Evolutionary conservation across 2,888 invertebrate genomes (phyloP).

Genomic region (Himalopsyche tibetana): DNA sequence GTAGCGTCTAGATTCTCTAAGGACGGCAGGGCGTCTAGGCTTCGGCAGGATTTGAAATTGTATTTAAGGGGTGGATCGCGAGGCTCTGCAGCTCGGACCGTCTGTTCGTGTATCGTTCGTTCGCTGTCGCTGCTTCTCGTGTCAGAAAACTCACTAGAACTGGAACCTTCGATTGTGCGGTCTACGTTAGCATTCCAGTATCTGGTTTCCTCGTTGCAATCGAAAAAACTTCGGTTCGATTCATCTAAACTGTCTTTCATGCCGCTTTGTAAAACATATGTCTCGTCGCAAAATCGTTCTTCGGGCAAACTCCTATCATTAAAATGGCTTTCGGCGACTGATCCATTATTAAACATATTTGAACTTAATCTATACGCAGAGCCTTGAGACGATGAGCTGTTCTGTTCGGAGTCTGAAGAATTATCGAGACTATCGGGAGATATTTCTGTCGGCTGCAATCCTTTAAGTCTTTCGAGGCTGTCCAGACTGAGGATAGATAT

Average conservation of each 20-base stretch:
- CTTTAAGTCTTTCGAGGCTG: constrained; percentile 72
- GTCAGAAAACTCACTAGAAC: constrained; percentile 75
- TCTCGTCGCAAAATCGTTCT: constrained; percentile 67
- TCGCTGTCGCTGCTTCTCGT: constrained; percentile 70
- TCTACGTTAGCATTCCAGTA: constrained; percentile 67
- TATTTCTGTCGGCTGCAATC: constrained; percentile 69
- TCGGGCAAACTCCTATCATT: constrained; percentile 62
- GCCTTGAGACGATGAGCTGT: constrained; percentile 64
- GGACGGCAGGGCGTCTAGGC: constrained; percentile 70
- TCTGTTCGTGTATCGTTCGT: constrained; percentile 65
- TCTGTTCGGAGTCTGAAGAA: constrained; percentile 61
- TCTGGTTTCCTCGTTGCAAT: constrained; percentile 69
- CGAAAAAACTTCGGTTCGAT: constrained; percentile 67
- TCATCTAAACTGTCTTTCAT: constrained; percentile 51
- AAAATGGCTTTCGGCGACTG: constrained; percentile 55
- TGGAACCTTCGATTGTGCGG: constrained; percentile 68
- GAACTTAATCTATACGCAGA: constrained; percentile 57
- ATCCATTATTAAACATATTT: constrained; percentile 46
- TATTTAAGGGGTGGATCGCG: constrained; percentile 66
- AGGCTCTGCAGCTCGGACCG: constrained; percentile 64
- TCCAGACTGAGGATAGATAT: constrained; percentile 76
- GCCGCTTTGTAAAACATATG: constrained; percentile 53
- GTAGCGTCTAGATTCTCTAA: constrained; percentile 66
- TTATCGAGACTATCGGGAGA: constrained; percentile 77
- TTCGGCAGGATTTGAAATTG: constrained; percentile 72